Conservation (phyloP, 2,797 vertebrate species). For the Sebastes steindachneri region DNA sequence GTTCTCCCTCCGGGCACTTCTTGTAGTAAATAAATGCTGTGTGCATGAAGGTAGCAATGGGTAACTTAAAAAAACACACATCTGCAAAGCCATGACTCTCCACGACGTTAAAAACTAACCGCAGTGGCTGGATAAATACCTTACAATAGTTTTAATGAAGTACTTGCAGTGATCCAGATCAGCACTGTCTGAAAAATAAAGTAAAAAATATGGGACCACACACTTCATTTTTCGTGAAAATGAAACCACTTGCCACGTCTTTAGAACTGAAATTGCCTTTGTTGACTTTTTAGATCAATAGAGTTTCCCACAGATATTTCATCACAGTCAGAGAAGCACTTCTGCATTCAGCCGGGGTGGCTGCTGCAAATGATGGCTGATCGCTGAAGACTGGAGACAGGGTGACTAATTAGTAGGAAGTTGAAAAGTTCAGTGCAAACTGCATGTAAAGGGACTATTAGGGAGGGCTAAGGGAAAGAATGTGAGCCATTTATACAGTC, state of each 20-base stretch:
- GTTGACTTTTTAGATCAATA: conserved; percentile 19
- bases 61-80: conserved; percentile 5
- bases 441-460: conserved; percentile 31
- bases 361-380: conserved; percentile 24
- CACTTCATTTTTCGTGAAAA: background rate
- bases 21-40: conserved; percentile 16
- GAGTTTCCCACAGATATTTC: conserved; percentile 9
- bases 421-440: conserved; percentile 58
- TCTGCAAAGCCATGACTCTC: background rate
- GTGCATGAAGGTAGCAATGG: background rate
- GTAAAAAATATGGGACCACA: background rate
- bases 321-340: conserved; percentile 1
- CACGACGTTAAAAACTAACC: background rate
- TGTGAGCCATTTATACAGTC: conserved; percentile 35
- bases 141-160: background rate
- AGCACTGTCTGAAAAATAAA: background rate
- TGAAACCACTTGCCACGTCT: background rate
- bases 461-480: background rate
- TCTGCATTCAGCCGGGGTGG: background rate
- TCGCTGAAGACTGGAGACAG: conserved; percentile 24
- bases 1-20: conserved; percentile 1
- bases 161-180: background rate
- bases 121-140: background rate
- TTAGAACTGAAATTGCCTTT: conserved; percentile 12
- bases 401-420: conserved; percentile 58